Base-by-base conservation (phyloP, 1,140 invertebrate species). In the Drosophila willistoni region DNA sequence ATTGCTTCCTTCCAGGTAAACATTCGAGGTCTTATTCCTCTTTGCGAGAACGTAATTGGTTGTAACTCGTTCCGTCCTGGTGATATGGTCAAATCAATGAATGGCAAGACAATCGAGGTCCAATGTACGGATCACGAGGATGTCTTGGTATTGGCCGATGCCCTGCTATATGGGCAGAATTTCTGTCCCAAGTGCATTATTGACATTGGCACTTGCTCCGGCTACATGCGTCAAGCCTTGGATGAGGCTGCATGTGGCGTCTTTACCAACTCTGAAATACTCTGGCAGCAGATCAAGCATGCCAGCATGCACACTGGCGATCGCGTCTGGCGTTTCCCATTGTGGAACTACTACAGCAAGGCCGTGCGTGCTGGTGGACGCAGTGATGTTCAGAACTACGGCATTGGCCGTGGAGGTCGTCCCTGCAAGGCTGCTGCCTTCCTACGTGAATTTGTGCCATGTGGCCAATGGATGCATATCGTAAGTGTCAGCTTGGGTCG, bases 91-190 rank as follows among this genome's bases (percentile, higher is more conserved):
- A 94, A 92, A 14, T 96, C 96, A 5, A 96, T 96, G 94, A 98
- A 97, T 92, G 97, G 97, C 10, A 98, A 98, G 92, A 95, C 95
- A 10, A 97, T 98, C 77, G 95, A 96, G 64, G 94, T 98, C 29
- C 96, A 98, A 82, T 97, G 98, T 80, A 98, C 97, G 1, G 97
- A 98, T 93, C 96, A 97, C 34, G 98, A 98, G 91, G 97, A 97
- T n/a, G 93, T 97, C 34, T 93, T 99, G 1, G 95, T 98, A 62
- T 93, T 99, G 14, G 97, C 97, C 19, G 98, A 98, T 93, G 97
- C 97, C 3, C 92, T 98, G 7, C 95, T 95, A 65, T 98, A 98
- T 90, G 95, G 96, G 13, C 92, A 94, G 44, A 93, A 94, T 36
- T 90, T 95, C 81, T 93, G 95, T 42, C 96, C 95, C 13, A 93